phyloP scores from a whole-genome alignment of 2,888 invertebrate species.

The Stenodema calcarata region DNA sequence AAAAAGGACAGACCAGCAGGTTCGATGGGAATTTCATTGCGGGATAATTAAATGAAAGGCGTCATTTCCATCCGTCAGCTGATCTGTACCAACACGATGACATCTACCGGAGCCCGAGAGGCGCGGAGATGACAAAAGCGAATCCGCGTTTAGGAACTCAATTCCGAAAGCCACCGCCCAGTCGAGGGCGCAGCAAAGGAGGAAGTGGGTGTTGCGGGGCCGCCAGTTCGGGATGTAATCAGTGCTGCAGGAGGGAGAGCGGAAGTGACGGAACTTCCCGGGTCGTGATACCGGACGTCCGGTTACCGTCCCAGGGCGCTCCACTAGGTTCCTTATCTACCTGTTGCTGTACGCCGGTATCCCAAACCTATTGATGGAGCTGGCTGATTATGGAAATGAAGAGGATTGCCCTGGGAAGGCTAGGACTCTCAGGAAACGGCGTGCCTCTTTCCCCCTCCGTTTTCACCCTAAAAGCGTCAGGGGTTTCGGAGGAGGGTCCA shows the following conservation, averaged over 20 bases:
- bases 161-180: conserved; percentile 33
- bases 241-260: conserved; percentile 4
- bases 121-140: conserved; percentile 15
- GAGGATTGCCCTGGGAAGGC: conserved; percentile 23
- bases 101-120: background rate
- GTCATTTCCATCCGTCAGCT: background rate
- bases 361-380: conserved; percentile 31
- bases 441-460: background rate
- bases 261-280: conserved; percentile 47
- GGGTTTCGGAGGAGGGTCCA: background rate
- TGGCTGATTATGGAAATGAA: conserved; percentile 42
- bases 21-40: background rate
- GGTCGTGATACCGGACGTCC: conserved; percentile 48
- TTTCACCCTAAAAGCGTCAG: background rate
- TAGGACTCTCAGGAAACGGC: conserved; percentile 11
- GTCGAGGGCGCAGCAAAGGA: conserved; percentile 35
- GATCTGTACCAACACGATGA: background rate
- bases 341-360: background rate
- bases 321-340: conserved; percentile 35
- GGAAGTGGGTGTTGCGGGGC: conserved; percentile 41
- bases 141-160: conserved; percentile 10
- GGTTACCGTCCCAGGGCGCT: conserved; percentile 32
- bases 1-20: no score
- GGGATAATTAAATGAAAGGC: background rate
- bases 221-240: conserved; percentile 41